Evolutionary conservation across 1,140 invertebrate genomes (phyloP), one percentile per base, ranked within the genome.

Genomic region (Panulirus ornatus): DNA sequence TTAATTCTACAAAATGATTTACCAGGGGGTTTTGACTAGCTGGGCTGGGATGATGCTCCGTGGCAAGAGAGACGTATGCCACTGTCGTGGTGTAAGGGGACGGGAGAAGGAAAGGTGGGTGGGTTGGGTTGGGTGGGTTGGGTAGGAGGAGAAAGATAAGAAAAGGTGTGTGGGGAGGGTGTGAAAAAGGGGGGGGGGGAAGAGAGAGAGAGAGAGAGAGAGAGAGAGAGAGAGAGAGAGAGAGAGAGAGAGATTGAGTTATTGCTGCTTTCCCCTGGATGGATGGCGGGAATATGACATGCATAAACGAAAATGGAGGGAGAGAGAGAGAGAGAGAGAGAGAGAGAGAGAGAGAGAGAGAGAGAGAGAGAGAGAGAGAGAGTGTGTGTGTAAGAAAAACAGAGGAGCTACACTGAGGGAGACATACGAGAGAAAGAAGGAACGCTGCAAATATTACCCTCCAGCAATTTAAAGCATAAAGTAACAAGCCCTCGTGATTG

Each of bases 331-430:
- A 58, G 78, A 51, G 3, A 54, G 81, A 40, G 58, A 83, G 36
- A 36, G 81, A 83, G 30, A 63, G 81, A 66, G 47, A 83, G 38
- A 51, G 78, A 78, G 75, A 78, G 36, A 78, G 75, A 78, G 36
- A 78, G 36, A 78, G 36, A 44, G 40, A 78, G 8, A 78, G 75
- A 78, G 36, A 78, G 22, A 78, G 40, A 44, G 40, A 78, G 71
- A 38, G 71, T 9, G 30, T 36, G 70, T 19, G 70, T 9, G 70
- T 30, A 34, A 9, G 30, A 40, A 38, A 34, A 19, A 40, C 38
- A 40, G 30, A 40, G 8, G n/a, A n/a, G n/a, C n/a, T n/a, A n/a
- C n/a, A n/a, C n/a, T n/a, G n/a, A 40, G 8, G 38, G 30, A 30
- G 38, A 38, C 5, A 40, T n/a, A 8, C 16, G 34, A 40, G 16